Conservation (phyloP, 2,113 vertebrate species). For the Podarcis cretensis region DNA sequence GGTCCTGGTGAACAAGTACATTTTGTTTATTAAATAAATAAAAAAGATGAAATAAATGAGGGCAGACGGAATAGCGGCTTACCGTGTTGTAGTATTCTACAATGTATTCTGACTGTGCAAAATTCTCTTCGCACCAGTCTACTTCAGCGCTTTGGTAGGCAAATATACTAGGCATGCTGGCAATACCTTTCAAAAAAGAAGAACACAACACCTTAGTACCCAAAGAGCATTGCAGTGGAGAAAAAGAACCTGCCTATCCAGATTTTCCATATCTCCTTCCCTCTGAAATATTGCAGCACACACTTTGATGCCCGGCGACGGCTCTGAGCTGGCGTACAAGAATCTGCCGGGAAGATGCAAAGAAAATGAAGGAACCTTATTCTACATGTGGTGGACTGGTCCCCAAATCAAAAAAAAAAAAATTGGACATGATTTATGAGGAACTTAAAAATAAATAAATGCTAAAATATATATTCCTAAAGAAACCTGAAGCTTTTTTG, state of each 20-base stretch:
- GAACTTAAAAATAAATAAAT: no score
- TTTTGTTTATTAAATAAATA: no score
- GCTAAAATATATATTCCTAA: no score
- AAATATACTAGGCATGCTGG: constrained; percentile 82
- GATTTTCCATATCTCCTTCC: neutral
- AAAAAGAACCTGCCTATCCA: neutral
- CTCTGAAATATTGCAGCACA: neutral
- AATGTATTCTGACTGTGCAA: constrained; percentile 82
- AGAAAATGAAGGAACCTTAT: no score
- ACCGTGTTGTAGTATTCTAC: constrained; percentile 98
- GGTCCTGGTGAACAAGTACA: no score
- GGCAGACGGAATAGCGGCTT: constrained; percentile 33
- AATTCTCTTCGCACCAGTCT: constrained; percentile 98
- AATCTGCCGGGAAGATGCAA: neutral
- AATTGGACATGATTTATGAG: no score
- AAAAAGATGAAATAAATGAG: no score
- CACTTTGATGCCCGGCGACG: neutral
- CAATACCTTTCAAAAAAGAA: neutral
- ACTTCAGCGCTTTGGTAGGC: constrained; percentile 91
- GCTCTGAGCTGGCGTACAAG: neutral
- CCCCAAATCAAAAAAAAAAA: no score
- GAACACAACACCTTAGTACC: neutral
- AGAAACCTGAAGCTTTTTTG: no score
- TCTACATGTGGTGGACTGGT: no score
- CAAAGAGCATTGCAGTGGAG: no score